Evolutionary conservation across 2,888 invertebrate species (phyloP), one percentile per base, ranked within the genome.

Genomic region (Orchestes rusci): DNA sequence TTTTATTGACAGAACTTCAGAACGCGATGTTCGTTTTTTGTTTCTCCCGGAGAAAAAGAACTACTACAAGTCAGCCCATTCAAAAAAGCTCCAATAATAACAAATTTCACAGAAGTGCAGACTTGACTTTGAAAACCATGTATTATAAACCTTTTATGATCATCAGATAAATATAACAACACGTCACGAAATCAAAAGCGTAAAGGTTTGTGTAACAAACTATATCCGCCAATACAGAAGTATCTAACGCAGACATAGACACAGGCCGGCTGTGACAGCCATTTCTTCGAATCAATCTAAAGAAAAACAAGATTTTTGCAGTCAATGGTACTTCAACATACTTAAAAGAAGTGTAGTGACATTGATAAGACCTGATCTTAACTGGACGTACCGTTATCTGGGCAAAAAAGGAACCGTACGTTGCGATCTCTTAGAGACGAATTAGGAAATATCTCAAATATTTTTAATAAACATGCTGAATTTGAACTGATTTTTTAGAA

Each of bases 281-380:
- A 36, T 39, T 47, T 47, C 47, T 35, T 19, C 30, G 47, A 47
- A 47, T 47, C 47, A 32, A 47, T 47, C 39, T 43, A 43, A 43
- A 42, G 41, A 47, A 43, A 37, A 47, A 47, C 47, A 47, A 39
- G 47, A 47, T 47, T 47, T 47, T 47, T 47, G 30, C 41, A 39
- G 43, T 39, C 43, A 35, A 42, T 42, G 43, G 47, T 34, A 43
- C 42, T 43, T 47, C 43, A 47, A 43, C 47, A 47, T 43, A 47
- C 47, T 47, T 47, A 35, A 43, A 47, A 43, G 43, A 39, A 47
- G 32, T 43, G 28, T 39, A 43, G 43, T 47, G 47, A 47, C 47
- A 47, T 43, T 47, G 47, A 47, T 47, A 46, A 46, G 46, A 46
- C 46, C 38, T 42, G 46, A 46, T 46, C 42, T 42, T 42, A 46